A percentile compares a stretch with the other conserved stretches of the same genome.
phyloP scores from a whole-genome alignment of 2,113 vertebrate species.

The Callospermophilus lateralis region DNA sequence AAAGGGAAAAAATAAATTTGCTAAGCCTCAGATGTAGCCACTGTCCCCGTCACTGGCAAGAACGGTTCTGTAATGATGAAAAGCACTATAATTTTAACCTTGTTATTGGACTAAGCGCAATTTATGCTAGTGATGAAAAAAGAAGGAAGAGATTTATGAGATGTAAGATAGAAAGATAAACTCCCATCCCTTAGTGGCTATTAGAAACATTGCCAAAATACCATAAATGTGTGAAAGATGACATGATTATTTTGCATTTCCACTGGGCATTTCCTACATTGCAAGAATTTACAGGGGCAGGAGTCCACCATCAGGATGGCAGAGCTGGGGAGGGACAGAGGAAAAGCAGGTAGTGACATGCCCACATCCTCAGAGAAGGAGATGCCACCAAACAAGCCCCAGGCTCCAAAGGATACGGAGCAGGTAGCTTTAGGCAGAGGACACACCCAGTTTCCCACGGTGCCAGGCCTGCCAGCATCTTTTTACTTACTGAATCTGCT shows the following conservation, averaged over 20 bases:
- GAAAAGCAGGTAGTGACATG: accelerated
- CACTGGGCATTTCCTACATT: slow-evolving; percentile 39
- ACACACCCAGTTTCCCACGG: too few relatives aligned
- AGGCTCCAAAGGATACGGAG: background rate
- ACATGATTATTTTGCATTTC: slow-evolving; percentile 70
- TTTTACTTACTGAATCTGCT: background rate
- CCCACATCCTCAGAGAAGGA: too few relatives aligned
- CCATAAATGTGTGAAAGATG: slow-evolving; percentile 69
- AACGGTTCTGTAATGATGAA: slow-evolving; percentile 45
- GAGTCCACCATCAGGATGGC: background rate
- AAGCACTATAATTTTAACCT: slow-evolving; percentile 64
- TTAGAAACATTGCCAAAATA: slow-evolving; percentile 72
- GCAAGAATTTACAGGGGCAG: slow-evolving; percentile 4
- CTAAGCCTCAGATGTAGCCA: background rate
- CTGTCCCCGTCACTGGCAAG: background rate
- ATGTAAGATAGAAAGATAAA: slow-evolving; percentile 73
- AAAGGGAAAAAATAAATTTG: slow-evolving; percentile 24
- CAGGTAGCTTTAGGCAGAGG: background rate
- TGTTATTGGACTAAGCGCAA: slow-evolving; percentile 65
- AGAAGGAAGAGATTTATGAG: slow-evolving; percentile 62
- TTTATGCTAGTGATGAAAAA: slow-evolving; percentile 47
- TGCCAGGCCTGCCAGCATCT: background rate
- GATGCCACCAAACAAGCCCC: background rate
- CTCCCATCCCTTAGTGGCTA: slow-evolving; percentile 61
- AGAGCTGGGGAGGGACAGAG: background rate